phyloP scores from a whole-genome alignment of 2,797 vertebrate genomes.

The Zalophus californianus region DNA sequence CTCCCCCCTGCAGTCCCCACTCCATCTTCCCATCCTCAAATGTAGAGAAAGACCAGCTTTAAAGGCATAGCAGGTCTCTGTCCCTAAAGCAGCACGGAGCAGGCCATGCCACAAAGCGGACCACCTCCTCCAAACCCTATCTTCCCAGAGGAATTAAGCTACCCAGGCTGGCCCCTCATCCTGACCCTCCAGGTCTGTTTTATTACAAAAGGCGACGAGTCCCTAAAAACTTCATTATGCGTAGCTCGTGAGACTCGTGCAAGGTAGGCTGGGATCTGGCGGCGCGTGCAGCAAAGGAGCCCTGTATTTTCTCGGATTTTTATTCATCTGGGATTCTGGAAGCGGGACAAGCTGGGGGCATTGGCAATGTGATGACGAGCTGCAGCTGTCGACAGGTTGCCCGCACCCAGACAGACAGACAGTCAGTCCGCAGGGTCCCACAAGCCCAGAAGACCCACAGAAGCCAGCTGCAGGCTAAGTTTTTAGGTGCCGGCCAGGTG shows the following conservation, averaged over 20 bases:
- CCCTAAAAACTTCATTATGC: neutral
- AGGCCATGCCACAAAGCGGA: neutral
- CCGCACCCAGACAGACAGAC: neutral
- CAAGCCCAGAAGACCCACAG: neutral
- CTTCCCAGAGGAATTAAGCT: neutral
- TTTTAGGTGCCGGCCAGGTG: neutral
- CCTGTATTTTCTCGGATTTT: neutral
- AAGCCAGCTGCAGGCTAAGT: neutral
- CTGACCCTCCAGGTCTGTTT: neutral
- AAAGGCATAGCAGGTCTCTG: neutral
- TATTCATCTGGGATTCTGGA: neutral
- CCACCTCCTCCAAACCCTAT: neutral
- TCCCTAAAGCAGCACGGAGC: neutral
- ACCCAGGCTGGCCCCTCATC: neutral
- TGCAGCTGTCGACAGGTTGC: neutral
- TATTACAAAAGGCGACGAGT: neutral
- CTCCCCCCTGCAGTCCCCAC: rapidly evolving
- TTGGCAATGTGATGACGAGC: neutral
- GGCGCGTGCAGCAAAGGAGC: neutral
- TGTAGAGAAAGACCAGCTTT: neutral
- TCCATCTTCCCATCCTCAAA: neutral
- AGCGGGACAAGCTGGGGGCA: neutral
- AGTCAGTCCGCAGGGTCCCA: neutral
- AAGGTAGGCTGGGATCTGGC: neutral
- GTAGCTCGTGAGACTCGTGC: neutral